Conservation (phyloP, 2,113 vertebrate genomes). For the Capreolus pygargus region DNA sequence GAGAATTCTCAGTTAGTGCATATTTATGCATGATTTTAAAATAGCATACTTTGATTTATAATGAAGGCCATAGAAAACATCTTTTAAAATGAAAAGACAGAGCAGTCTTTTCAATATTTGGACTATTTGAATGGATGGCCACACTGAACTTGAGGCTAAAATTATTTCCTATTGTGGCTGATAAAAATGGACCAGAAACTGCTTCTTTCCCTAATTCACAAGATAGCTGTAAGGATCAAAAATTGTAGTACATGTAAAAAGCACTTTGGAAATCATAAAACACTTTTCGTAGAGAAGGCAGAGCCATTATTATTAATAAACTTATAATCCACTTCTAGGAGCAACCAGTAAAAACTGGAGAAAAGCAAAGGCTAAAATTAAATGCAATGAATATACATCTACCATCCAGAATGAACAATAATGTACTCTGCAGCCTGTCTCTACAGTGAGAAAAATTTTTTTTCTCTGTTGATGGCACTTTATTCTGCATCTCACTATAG, state of each 20-base stretch:
- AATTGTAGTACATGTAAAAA: background rate
- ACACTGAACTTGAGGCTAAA: background rate
- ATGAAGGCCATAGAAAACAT: background rate
- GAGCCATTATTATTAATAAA: background rate
- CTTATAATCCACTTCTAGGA: background rate
- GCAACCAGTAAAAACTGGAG: background rate
- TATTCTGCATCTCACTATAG: background rate
- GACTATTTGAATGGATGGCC: background rate
- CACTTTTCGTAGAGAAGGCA: background rate
- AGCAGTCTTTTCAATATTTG: slow-evolving; percentile 39
- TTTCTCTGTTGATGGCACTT: background rate
- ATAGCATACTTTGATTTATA: background rate
- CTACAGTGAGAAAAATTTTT: background rate
- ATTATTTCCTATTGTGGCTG: background rate
- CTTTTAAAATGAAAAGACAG: slow-evolving; percentile 41
- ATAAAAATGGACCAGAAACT: slow-evolving; percentile 27
- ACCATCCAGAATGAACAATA: background rate
- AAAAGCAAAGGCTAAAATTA: background rate
- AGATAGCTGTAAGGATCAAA: background rate
- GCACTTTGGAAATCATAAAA: background rate
- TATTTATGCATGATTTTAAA: slow-evolving; percentile 12
- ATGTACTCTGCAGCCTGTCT: background rate
- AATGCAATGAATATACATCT: background rate
- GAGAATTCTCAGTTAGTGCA: background rate
- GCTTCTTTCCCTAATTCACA: background rate